phyloP scores from a whole-genome alignment of 1,140 invertebrate species.

The Ectropis grisescens region DNA sequence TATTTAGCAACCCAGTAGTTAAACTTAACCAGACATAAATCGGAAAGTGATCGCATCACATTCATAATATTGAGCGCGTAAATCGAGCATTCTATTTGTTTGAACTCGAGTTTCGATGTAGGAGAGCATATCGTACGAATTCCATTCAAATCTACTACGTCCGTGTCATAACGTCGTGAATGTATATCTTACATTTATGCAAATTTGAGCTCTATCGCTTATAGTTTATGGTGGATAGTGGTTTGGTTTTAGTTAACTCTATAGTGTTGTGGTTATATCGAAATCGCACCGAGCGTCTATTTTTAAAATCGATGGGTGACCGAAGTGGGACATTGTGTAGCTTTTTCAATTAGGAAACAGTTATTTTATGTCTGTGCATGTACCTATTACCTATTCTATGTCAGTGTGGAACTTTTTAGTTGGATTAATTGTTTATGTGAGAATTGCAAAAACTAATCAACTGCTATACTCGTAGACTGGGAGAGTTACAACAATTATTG shows the following conservation, averaged over 20 bases:
- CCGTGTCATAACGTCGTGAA: conserved; percentile 18
- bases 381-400: too few species aligned
- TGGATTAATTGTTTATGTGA: too few species aligned
- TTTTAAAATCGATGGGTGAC: conserved; percentile 60
- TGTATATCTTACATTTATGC: conserved; percentile 12
- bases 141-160: conserved; percentile 33
- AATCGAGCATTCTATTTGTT: conserved; percentile 38
- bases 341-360: conserved; percentile 40
- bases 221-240: conserved; percentile 9
- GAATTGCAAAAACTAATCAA: too few species aligned
- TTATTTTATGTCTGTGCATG: too few species aligned
- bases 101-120: conserved; percentile 29
- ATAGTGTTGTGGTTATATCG: conserved; percentile 30
- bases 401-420: too few species aligned
- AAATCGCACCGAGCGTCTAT: conserved; percentile 50
- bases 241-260: conserved; percentile 23
- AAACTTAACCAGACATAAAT: too few species aligned
- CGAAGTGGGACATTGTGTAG: conserved; percentile 46
- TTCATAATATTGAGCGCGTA: conserved; percentile 26
- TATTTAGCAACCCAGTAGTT: too few species aligned
- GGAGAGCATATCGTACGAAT: conserved; percentile 36
- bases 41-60: conserved; percentile 20
- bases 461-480: too few species aligned
- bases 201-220: conserved; percentile 24
- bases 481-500: too few species aligned